Evolutionary conservation across 2,113 vertebrate genomes (phyloP).

Genomic region (Apus apus): DNA sequence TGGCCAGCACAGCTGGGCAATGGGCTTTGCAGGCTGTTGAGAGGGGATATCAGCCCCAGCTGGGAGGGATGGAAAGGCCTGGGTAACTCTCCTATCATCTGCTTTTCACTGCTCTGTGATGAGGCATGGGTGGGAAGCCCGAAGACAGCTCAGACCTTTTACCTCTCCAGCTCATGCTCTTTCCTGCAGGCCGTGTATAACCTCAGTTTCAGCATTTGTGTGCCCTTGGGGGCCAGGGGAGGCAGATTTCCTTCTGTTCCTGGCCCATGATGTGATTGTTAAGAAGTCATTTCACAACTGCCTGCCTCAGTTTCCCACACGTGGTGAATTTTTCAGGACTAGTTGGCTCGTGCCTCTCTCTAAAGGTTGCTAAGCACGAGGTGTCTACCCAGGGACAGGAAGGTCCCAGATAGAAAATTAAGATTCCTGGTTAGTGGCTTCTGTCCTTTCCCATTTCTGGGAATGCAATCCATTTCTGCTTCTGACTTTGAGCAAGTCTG

Average conservation of each 20-base stretch:
- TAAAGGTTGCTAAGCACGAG: background rate
- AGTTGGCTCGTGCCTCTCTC: background rate
- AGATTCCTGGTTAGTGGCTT: background rate
- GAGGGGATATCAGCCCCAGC: background rate
- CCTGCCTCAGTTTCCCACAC: background rate
- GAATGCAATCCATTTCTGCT: background rate
- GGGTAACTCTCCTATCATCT: background rate
- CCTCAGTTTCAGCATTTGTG: background rate
- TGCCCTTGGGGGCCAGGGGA: background rate
- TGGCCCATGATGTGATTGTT: accelerated
- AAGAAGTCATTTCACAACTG: background rate
- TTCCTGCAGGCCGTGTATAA: background rate
- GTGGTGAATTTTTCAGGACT: background rate
- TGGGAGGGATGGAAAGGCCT: background rate
- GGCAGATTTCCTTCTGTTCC: background rate
- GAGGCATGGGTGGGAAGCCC: background rate
- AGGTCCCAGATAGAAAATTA: background rate
- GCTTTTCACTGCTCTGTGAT: background rate
- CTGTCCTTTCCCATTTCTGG: background rate
- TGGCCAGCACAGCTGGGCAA: background rate
- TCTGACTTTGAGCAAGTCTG: background rate
- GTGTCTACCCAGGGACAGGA: background rate
- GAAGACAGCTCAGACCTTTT: background rate
- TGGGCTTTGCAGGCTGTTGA: background rate
- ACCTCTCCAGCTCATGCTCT: background rate